Conservation (phyloP, 1,140 invertebrate genomes). For the Pollicipes pollicipes region DNA sequence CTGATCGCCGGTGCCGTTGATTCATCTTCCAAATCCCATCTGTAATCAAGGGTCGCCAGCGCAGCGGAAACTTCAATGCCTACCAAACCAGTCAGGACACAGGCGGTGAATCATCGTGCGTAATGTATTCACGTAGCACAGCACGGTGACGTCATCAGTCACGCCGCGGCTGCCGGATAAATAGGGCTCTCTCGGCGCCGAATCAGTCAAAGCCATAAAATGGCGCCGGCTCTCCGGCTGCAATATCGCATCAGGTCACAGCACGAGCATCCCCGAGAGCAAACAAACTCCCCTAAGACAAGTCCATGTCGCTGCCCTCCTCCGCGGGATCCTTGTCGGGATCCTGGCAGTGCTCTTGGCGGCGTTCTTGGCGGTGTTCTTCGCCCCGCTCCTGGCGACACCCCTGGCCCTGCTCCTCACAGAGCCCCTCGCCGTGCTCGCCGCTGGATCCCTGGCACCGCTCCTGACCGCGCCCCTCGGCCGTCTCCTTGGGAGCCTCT, state of each 20-base stretch:
- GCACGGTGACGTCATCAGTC: not conserved
- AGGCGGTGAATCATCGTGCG: not conserved
- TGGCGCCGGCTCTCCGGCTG: not conserved
- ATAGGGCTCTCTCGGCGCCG: not conserved
- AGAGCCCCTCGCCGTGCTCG: too few species aligned
- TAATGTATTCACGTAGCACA: not conserved
- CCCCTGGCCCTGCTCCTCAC: too few species aligned
- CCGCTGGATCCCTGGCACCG: not conserved
- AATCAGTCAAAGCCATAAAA: not conserved
- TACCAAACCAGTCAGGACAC: not conserved
- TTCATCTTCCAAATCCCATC: too few species aligned
- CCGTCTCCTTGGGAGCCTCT: too few species aligned
- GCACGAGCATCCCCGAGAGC: not conserved
- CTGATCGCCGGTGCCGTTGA: not conserved
- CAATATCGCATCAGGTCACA: not conserved
- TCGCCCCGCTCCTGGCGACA: too few species aligned
- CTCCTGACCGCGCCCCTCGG: not conserved
- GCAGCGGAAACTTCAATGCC: not conserved
- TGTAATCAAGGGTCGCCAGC: too few species aligned
- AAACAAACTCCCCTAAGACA: not conserved
- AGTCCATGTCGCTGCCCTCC: not conserved
- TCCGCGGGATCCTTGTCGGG: too few species aligned
- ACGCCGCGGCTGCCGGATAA: not conserved
- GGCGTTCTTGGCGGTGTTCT: too few species aligned
- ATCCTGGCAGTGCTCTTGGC: too few species aligned